Evolutionary conservation across 2,888 invertebrate genomes (phyloP).

Genomic region (Netelia fuscicornis): DNA sequence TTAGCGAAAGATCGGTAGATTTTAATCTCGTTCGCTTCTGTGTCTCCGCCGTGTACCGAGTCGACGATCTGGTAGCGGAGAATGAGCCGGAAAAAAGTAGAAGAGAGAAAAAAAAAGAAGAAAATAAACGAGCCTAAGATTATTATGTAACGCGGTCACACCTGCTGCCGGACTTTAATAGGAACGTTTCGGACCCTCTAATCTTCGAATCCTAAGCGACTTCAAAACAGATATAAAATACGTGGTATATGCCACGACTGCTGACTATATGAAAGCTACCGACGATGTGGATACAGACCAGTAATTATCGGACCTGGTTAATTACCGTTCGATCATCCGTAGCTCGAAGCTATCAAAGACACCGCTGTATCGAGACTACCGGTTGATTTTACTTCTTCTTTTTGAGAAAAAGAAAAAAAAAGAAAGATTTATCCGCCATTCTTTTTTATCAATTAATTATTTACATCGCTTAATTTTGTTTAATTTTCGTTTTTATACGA

Average conservation of each 20-base stretch:
- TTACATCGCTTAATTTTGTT: too few species aligned
- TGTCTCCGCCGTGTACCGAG: neutral
- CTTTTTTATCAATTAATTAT: neutral
- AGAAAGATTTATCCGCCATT: neutral
- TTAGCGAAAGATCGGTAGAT: neutral
- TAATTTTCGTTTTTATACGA: too few species aligned
- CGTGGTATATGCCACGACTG: slow-evolving; percentile 18
- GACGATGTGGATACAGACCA: slow-evolving; percentile 34
- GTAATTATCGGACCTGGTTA: slow-evolving; percentile 60
- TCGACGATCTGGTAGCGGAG: slow-evolving; percentile 24
- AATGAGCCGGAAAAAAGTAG: neutral
- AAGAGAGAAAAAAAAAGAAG: neutral
- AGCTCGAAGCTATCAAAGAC: slow-evolving; percentile 57
- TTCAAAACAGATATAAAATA: slow-evolving; percentile 37
- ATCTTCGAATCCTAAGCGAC: slow-evolving; percentile 42
- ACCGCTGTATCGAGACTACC: slow-evolving; percentile 50
- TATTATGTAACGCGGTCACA: slow-evolving; percentile 47
- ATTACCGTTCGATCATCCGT: slow-evolving; percentile 57
- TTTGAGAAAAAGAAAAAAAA: neutral
- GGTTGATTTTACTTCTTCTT: slow-evolving; percentile 38
- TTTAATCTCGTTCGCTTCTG: neutral
- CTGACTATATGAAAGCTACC: slow-evolving; percentile 27
- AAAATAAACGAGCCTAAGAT: slow-evolving; percentile 33
- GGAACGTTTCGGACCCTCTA: slow-evolving; percentile 44
- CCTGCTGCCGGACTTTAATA: slow-evolving; percentile 55